Conservation (phyloP, 2,113 vertebrate genomes). For the Ophiodon elongatus region DNA sequence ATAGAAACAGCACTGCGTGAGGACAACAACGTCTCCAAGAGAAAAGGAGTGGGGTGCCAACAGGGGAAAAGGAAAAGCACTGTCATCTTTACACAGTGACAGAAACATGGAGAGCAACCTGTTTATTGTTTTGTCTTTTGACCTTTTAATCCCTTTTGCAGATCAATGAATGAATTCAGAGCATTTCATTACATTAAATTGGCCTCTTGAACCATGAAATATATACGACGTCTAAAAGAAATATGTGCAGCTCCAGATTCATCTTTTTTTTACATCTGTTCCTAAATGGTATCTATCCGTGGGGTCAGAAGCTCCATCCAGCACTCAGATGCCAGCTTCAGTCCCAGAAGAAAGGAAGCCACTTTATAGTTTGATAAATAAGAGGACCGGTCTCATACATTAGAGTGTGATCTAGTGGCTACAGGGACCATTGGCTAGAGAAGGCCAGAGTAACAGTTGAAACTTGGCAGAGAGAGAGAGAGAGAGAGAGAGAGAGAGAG, state of each 20-base stretch:
- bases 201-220: neutral
- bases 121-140: constrained; percentile 26
- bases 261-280: constrained; percentile 4
- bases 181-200: neutral
- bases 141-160: constrained; percentile 12
- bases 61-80: neutral
- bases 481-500: neutral
- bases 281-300: neutral
- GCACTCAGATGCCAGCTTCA: constrained; percentile 12
- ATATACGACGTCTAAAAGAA: neutral
- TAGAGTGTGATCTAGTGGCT: constrained; percentile 21
- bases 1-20: constrained; percentile 28
- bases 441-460: constrained; percentile 33
- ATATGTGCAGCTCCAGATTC: constrained; percentile 9
- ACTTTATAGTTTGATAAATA: constrained; percentile 10
- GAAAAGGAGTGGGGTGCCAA: neutral
- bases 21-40: constrained; percentile 1
- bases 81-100: constrained; percentile 8
- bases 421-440: constrained; percentile 16
- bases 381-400: constrained; percentile 1
- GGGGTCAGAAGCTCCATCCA: constrained; percentile 19
- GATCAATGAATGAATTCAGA: constrained; percentile 32
- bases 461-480: constrained; percentile 47
- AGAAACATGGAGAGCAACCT: constrained; percentile 1
- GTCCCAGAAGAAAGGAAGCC: neutral